These are phyloP conservation scores for Drosophila acutilabella DNA, from an alignment of 2,888 invertebrate species.

Conservation along the genomic window DNA sequence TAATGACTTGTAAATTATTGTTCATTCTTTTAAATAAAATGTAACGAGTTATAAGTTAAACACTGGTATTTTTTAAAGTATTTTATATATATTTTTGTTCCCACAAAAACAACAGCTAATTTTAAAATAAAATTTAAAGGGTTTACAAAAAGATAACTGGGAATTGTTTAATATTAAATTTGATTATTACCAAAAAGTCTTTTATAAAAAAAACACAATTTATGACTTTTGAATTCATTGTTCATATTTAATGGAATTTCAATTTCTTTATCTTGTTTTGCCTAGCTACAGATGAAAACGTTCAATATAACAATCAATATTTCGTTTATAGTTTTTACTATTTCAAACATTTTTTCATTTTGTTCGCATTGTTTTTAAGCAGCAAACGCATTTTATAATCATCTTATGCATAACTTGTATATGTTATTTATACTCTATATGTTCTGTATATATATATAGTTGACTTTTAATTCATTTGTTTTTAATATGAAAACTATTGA, in stretches of 20 bases:
- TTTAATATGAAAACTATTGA: constrained; percentile 66
- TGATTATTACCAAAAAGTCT: too few relatives aligned
- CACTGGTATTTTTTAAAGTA: too few relatives aligned
- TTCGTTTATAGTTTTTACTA: constrained; percentile 40
- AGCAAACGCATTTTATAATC: constrained; percentile 30
- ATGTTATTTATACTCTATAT: constrained; percentile 13
- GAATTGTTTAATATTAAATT: too few relatives aligned
- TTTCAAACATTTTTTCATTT: constrained; percentile 55
- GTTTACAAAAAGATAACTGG: too few relatives aligned
- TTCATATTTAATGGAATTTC: constrained; percentile 61
- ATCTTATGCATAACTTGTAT: constrained; percentile 8
- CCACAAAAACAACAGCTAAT: too few relatives aligned
- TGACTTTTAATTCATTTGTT: constrained; percentile 35
- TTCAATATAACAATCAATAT: constrained; percentile 70
- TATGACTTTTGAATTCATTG: constrained; percentile 15
- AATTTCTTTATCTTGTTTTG: constrained; percentile 57
- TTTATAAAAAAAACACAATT: neutral
- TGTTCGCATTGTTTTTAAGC: constrained; percentile 45
- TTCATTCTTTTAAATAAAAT: too few relatives aligned
- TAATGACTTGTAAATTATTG: too few relatives aligned
- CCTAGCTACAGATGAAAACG: constrained; percentile 75
- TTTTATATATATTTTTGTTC: too few relatives aligned
- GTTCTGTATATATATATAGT: constrained; percentile 40
- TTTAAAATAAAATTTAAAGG: too few relatives aligned
- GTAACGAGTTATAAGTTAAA: too few relatives aligned